Evolutionary conservation across 1,140 invertebrate species (phyloP), one percentile per base, ranked within the genome.

Genomic region (Brachionus rubens): DNA sequence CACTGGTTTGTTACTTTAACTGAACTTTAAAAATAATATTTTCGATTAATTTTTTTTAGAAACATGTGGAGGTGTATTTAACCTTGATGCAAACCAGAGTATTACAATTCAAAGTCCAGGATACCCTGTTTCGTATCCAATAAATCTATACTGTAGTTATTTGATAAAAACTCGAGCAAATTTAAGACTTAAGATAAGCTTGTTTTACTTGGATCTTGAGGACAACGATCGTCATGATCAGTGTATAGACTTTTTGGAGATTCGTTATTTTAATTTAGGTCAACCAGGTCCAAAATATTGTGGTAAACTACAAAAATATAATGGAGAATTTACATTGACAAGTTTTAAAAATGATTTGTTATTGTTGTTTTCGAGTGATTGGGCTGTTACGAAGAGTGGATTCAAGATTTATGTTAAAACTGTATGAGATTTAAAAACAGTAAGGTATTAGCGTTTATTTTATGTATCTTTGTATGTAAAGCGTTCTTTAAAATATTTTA

Each of bases 231-330:
- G 47, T 33, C 46, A 72, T 48, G 68, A 72, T 41, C 30, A 36
- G 21, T 72, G 68, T n/a, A 50, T 50, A 12, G 68, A 72, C 46
- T 72, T 50, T 72, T 50, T 72, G 19, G 68, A 72, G 16, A 72
- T 72, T 41, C 48, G 68, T 50, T 72, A 72, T 30, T 72, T 72
- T 41, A 72, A 54, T 50, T 26, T 72, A 26, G 68, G 68, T 30
- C 68, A 72, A 16, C 68, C 68, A 24, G 68, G 68, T 9, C 68
- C 68, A n/a, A 72, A 72, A 54, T 72, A 72, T 33, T 72, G 68
- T 50, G 68, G 68, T 10, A 54, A 72, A 14, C n/a, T 72, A 46
- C 21, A 54, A 36, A 48, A 72, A 72, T 28, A 50, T 16, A 47
- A 48, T 24, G 14, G 30, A 36, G 50, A 54, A 5, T 48, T 72